phyloP scores from a whole-genome alignment of 2,797 vertebrate species.

The Propithecus deckenii region DNA sequence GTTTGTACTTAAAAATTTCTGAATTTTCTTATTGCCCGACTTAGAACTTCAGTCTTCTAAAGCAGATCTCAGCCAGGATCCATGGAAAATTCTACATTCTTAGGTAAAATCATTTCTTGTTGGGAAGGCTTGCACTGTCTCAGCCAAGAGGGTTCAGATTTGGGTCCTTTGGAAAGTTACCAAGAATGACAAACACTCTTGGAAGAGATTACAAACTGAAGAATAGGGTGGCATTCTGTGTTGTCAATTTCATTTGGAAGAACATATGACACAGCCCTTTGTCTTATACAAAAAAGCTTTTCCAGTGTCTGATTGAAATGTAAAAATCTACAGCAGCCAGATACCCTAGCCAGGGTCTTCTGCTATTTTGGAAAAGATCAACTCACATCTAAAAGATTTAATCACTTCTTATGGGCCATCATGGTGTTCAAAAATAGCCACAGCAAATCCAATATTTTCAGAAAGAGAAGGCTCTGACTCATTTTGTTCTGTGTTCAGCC shows the following conservation, averaged over 20 bases:
- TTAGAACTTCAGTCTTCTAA: not conserved
- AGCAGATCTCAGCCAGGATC: not conserved
- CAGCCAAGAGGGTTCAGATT: constrained; percentile 36
- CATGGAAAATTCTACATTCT: not conserved
- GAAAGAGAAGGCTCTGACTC: constrained; percentile 55
- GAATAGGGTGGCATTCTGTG: constrained; percentile 14
- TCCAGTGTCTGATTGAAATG: constrained; percentile 33
- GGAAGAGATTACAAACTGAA: constrained; percentile 36
- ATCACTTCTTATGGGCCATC: constrained; percentile 42
- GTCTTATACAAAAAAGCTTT: constrained; percentile 19
- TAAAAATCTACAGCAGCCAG: constrained; percentile 25
- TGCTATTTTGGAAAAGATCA: constrained; percentile 38
- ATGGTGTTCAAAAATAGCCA: constrained; percentile 51
- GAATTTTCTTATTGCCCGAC: not conserved
- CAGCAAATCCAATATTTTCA: constrained; percentile 58
- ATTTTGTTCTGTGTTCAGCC: constrained; percentile 52
- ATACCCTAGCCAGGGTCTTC: constrained; percentile 13
- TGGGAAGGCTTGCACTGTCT: constrained; percentile 28
- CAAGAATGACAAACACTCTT: not conserved
- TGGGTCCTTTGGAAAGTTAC: constrained; percentile 26
- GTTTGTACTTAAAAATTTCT: constrained; percentile 23
- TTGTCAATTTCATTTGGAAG: constrained; percentile 19
- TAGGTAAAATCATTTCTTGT: constrained; percentile 30
- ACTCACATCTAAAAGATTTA: constrained; percentile 48
- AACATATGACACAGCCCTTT: not conserved